Evolutionary conservation across 2,888 invertebrate genomes (phyloP), one percentile per base, ranked within the genome.

Genomic region (Dicranocentrus wangi): DNA sequence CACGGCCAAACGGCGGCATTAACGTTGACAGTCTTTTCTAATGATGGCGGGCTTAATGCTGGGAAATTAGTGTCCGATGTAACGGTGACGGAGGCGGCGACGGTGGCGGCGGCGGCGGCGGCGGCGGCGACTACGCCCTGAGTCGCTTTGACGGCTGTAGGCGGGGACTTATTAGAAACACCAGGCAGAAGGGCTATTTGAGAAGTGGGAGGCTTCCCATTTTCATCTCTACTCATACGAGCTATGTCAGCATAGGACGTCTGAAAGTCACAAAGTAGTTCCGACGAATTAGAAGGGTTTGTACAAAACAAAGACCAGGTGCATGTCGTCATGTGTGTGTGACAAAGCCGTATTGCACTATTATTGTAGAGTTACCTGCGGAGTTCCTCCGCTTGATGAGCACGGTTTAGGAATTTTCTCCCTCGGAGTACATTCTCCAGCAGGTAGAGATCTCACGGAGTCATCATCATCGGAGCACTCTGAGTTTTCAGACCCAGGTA

Each of bases 191-290:
- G 19, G 28, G 25, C n/a, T 17, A 71, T 60, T 17, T 58, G 58
- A 1, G 70, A 58, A 0, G 39, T n/a, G 2, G 70, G 70, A 15
- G 43, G 17, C 27, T 80, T 80, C 13, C 58, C 71, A 53, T 65
- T 79, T 42, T 84, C 84, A 66, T 82, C 84, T 58, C 70, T 78
- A 23, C 82, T 82, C 63, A 82, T 72, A 17, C 83, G 75, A 13
- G 85, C 83, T 47, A 85, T 85, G 60, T 85, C 85, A 2, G 85
- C 85, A 23, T 85, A 85, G 0, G 85, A 85, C 10, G 85, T 85
- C 84, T 84, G 61, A 5, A 66, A 71, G 58, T 23, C 13, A 68
- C 32, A 43, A 68, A 51, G n/a, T 7, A 51, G 17, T 27, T 27
- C 19, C 23, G 8, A 19, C 17, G 23, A 53, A 42, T 43, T 19